phyloP scores from a whole-genome alignment of 2,797 vertebrate genomes.

The Sebastes goodei region DNA sequence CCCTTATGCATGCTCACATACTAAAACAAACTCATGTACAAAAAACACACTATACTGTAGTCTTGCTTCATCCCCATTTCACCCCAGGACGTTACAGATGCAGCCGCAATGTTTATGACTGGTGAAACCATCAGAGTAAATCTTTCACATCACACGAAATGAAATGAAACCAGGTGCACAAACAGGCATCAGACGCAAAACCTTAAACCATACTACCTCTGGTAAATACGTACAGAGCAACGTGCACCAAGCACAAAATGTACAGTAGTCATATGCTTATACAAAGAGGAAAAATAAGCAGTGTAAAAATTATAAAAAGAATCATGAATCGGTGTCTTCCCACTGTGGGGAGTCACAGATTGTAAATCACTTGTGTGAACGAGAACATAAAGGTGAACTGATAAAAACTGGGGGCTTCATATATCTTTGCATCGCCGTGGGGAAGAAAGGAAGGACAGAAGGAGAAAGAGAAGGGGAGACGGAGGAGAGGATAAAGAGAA shows the following conservation, averaged over 20 bases:
- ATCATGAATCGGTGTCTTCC: background rate
- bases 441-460: conserved; percentile 12
- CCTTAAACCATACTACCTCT: background rate
- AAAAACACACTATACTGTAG: background rate
- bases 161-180: conserved; percentile 32
- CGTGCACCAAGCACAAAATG: background rate
- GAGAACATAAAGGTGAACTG: conserved; percentile 64
- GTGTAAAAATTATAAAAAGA: background rate
- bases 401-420: conserved; percentile 64
- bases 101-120: conserved; percentile 20
- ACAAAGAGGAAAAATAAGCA: background rate
- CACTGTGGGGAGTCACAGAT: conserved; percentile 4
- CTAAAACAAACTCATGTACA: background rate
- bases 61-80: background rate
- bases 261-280: background rate
- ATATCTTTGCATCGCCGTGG: conserved; percentile 57
- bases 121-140: conserved; percentile 46
- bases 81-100: background rate
- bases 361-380: conserved; percentile 66
- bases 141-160: conserved; percentile 35
- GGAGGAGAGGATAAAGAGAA: background rate
- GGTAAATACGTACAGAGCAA: background rate
- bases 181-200: conserved; percentile 19
- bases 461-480: conserved; percentile 16
- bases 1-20: background rate